Evolutionary conservation across 23 tunicate genomes (phyloP).

Genomic region (Trididemnum clinides): DNA sequence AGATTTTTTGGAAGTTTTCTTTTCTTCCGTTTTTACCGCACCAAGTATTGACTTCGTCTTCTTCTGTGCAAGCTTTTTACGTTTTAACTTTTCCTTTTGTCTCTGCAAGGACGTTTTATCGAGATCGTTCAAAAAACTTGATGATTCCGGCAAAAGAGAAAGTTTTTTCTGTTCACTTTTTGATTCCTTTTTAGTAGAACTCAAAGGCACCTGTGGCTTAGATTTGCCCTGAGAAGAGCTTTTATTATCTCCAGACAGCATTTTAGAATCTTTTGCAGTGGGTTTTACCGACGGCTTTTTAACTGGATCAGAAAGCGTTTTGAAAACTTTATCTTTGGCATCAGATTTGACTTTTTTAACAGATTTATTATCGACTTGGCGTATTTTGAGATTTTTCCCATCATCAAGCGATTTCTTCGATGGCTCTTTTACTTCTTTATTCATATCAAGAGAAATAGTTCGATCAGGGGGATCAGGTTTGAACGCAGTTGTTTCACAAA

Average conservation of each 20-base stretch:
- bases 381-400: background rate
- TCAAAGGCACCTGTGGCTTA: background rate
- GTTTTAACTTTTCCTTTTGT: conserved; percentile 12
- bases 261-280: background rate
- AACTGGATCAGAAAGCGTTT: conserved; percentile 38
- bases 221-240: background rate
- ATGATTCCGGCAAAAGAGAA: conserved; percentile 33
- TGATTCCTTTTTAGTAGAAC: conserved; percentile 39
- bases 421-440: background rate
- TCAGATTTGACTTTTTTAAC: conserved; percentile 4
- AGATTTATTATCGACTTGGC: background rate
- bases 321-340: conserved; percentile 38
- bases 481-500: background rate
- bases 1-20: conserved; percentile 19
- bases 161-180: conserved; percentile 53
- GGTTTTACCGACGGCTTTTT: conserved; percentile 30
- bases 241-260: background rate
- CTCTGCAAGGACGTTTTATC: conserved; percentile 60
- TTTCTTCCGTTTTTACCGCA: conserved; percentile 32
- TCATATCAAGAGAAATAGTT: conserved; percentile 20
- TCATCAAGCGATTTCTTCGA: background rate
- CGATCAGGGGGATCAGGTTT: background rate
- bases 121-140: conserved; percentile 51
- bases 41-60: background rate
- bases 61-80: conserved; percentile 42